Evolutionary conservation across 2,888 invertebrate species (phyloP), one percentile per base, ranked within the genome.

Genomic region (Euphydryas editha): DNA sequence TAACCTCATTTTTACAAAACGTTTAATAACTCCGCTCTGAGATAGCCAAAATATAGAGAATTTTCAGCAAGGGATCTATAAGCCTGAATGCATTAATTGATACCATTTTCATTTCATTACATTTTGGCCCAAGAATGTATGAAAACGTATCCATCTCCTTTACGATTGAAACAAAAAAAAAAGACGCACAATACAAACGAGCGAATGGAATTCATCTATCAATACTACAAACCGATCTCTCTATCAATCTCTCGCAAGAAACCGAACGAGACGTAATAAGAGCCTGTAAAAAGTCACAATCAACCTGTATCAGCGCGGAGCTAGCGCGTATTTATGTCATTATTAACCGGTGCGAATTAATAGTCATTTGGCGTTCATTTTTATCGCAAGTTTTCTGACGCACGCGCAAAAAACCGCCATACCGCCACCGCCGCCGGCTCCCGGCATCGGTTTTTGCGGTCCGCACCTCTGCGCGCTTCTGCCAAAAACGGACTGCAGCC

Each of bases 311-410:
- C 78, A 77, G 49, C 39, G 51, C 57, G 37, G 11, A 21, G 47
- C 85, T 86, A 88, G 84, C 80, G 84, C 80, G 85, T 92, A 92
- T 92, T 92, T 92, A 92, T 92, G 92, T 92, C 92, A 92, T 92
- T 92, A 92, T 92, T 92, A 92, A 90, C 89, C 84, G 84, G 87
- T 82, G 89, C 83, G 88, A 92, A 92, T 92, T 91, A 92, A 92
- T 92, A 88, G 90, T 90, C 90, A 90, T 92, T 91, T 89, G 84
- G 85, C 80, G 86, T 83, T 82, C 87, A 86, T 86, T 89, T 90
- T 89, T 86, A 85, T 83, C 84, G 82, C 86, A 80, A 81, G 84
- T 82, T 82, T 82, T 81, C 85, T 81, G 82, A 80, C 79, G 80
- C 78, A 76, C 51, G 60, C 71, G 77, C 83, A 91, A 89, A 84